phyloP scores from a whole-genome alignment of 2,888 invertebrate species.

The Melanostoma mellinum region DNA sequence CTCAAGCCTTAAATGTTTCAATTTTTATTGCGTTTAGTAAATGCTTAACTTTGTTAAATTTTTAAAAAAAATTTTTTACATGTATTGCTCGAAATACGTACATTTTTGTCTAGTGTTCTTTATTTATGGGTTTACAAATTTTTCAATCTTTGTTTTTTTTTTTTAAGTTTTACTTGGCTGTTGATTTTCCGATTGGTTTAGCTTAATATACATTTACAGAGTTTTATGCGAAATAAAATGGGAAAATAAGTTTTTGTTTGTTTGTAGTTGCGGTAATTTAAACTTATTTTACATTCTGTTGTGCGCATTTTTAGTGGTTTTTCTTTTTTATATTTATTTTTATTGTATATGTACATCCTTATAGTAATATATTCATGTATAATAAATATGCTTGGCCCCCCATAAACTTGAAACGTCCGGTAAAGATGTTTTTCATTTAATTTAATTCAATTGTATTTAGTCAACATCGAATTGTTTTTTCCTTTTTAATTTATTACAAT shows the following conservation, averaged over 20 bases:
- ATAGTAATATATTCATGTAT: slow-evolving; percentile 47
- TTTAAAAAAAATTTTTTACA: neutral
- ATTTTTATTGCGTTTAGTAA: slow-evolving; percentile 34
- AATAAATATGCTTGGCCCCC: slow-evolving; percentile 70
- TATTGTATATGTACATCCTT: slow-evolving; percentile 65
- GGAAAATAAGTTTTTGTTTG: slow-evolving; percentile 5
- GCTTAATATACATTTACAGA: too few species aligned
- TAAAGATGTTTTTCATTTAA: slow-evolving; percentile 40
- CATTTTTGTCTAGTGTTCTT: neutral
- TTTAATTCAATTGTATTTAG: slow-evolving; percentile 11
- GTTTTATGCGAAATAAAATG: neutral
- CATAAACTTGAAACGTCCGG: slow-evolving; percentile 65
- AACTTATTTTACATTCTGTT: slow-evolving; percentile 25
- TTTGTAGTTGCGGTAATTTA: slow-evolving; percentile 18
- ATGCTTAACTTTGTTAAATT: slow-evolving; percentile 51
- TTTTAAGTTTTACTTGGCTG: too few species aligned
- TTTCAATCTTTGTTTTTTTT: neutral
- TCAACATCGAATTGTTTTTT: neutral
- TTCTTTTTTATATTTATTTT: slow-evolving; percentile 17
- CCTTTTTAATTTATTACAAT: slow-evolving; percentile 1
- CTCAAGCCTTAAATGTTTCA: slow-evolving; percentile 32
- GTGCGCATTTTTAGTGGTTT: slow-evolving; percentile 39
- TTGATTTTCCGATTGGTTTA: too few species aligned
- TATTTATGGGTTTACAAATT: neutral
- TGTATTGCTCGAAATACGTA: neutral